phyloP scores from a whole-genome alignment of 2,888 invertebrate species.

The Drosophila infuscata region DNA sequence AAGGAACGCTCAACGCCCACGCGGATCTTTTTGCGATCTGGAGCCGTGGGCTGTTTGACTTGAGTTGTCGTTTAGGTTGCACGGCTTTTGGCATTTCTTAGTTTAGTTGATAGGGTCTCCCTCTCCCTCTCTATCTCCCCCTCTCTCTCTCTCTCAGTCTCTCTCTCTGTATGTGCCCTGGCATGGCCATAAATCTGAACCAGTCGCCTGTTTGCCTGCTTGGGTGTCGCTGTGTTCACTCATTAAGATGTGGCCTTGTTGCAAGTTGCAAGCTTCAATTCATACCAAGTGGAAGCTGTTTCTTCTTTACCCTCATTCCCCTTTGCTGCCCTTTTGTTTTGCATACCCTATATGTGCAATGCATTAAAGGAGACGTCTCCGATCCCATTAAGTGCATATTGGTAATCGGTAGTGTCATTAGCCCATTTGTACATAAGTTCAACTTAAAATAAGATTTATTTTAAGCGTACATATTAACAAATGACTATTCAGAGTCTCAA shows the following conservation, averaged over 20 bases:
- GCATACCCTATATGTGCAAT: not conserved
- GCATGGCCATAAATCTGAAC: slow-evolving; percentile 66
- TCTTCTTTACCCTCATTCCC: not conserved
- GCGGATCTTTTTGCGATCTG: slow-evolving; percentile 8
- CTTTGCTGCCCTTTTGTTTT: not conserved
- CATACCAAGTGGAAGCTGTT: not conserved
- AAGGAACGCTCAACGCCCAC: slow-evolving; percentile 41
- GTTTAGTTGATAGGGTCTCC: slow-evolving; percentile 27
- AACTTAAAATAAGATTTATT: too few relatives aligned
- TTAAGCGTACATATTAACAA: too few relatives aligned
- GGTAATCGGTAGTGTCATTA: too few relatives aligned
- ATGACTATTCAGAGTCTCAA: too few relatives aligned
- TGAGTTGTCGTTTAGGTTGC: slow-evolving; percentile 1
- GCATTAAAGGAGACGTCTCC: not conserved
- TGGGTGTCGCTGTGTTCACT: slow-evolving; percentile 51
- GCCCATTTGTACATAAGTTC: too few relatives aligned
- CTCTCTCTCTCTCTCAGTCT: too few relatives aligned
- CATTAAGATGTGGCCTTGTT: slow-evolving; percentile 57
- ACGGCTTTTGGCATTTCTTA: slow-evolving; percentile 28
- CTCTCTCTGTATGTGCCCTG: slow-evolving; percentile 15
- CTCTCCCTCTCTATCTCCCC: not conserved
- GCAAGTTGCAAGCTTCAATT: slow-evolving; percentile 25
- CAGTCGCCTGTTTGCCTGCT: slow-evolving; percentile 38
- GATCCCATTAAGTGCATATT: not conserved
- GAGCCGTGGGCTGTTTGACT: slow-evolving; percentile 10